A percentile compares a stretch with the other conserved stretches of the same genome.
phyloP scores from a whole-genome alignment of 2,888 invertebrate species.

The Euplagia quadripunctaria region DNA sequence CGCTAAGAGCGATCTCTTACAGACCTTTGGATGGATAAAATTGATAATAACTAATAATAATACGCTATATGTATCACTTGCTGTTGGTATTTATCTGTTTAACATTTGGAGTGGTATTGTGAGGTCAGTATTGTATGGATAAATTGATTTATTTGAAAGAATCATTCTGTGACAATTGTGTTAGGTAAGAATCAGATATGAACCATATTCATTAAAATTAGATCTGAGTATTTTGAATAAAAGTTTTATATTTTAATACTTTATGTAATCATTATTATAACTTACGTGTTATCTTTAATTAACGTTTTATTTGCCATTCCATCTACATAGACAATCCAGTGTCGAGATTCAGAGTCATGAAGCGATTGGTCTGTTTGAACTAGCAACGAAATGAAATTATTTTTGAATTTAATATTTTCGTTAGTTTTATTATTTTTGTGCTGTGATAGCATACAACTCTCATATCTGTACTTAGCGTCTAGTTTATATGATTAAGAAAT shows the following conservation, averaged over 20 bases:
- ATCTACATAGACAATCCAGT: not conserved
- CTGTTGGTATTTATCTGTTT: no score
- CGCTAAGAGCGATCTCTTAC: no score
- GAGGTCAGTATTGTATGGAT: no score
- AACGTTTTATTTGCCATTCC: not conserved
- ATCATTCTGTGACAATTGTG: not conserved
- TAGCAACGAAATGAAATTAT: not conserved
- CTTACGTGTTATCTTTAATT: not conserved
- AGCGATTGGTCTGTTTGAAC: not conserved
- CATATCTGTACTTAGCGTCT: slow-evolving; percentile 8
- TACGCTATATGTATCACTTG: no score
- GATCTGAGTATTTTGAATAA: slow-evolving; percentile 2
- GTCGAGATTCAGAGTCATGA: not conserved
- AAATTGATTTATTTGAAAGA: no score
- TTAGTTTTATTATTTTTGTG: slow-evolving; percentile 16
- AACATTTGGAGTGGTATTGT: no score
- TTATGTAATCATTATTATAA: not conserved
- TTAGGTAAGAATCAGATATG: not conserved
- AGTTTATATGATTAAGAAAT: slow-evolving; percentile 31
- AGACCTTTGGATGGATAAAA: no score
- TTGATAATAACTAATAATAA: no score
- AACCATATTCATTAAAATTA: slow-evolving; percentile 1
- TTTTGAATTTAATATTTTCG: not conserved
- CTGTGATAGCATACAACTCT: slow-evolving; percentile 24
- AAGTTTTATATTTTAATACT: not conserved